Base-by-base conservation (phyloP, 2,888 invertebrate genomes). In the Agrochola macilenta region DNA sequence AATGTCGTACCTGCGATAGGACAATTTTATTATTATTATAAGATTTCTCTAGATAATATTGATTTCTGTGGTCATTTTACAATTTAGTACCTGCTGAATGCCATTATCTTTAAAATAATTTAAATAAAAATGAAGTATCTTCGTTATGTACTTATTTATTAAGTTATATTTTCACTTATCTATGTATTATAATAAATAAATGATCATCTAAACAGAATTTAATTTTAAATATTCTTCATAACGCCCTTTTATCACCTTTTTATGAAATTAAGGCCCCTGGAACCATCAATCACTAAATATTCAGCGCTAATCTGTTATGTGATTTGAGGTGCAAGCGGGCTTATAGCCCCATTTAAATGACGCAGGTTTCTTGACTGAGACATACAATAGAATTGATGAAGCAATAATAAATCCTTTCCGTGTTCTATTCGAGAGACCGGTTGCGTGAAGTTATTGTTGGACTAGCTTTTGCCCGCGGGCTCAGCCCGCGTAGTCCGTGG, bases 61-160 rank as follows among this genome's bases (percentile, higher is more conserved):
- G 14, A 65, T 75, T 81, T 73, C 39, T 82, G 64, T 85, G 30
- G 57, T 76, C 76, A 72, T 76, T 74, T 79, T 65, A 78, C n/a
- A 61, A 79, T 65, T 69, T 35, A 79, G 88, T 87, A 84, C 87
- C 87, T 88, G 82, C 63, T 79, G 54, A 64, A 69, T 79, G 87
- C 77, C 79, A 80, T 79, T 63, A 73, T 71, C 61, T 70, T 75
- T 73, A 64, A 61, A 54, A 63, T 77, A 69, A 60, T 73, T n/a
- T 14, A 49, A 43, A 64, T 30, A 69, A 68, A 14, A 17, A 78
- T 74, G 52, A 77, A 79, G 11, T 85, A 65, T 57, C 69, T 73
- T 74, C 39, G 74, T 77, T 79, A 58, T 65, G 84, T 83, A 81
- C 74, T 70, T 84, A 83, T 75, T 77, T 74, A 39, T 83, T 88